Evolutionary conservation across 1,140 invertebrate species (phyloP), one percentile per base, ranked within the genome.

Genomic region (Galendromus occidentalis): DNA sequence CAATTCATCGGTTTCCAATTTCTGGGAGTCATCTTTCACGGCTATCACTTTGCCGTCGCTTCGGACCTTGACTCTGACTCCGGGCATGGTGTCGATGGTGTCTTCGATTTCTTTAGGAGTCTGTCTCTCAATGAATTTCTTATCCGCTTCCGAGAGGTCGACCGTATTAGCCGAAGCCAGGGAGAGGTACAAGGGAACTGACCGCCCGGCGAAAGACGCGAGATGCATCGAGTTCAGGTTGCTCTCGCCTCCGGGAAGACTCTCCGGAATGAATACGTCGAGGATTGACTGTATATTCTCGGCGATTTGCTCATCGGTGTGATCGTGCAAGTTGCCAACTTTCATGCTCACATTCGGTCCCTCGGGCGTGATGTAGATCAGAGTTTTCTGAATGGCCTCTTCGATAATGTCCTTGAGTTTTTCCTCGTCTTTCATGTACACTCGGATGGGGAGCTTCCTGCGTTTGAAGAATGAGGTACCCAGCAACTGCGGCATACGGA

Each of bases 161-260:
- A 59, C 51, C 12, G 14, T 18, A 22, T 59, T 59, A 14, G 51
- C 51, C 25, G 51, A 59, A 6, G 22, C 51, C 14, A 59, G 25
- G 4, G 51, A 59, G 2, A 59, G 25, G 51, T 18, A 59, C 12
- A 59, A 2, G 1, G 51, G 51, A 17, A 59, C 51, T 25, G 51
- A 59, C 25, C 33, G 25, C 17, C 51, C 51, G 14, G 33, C 51
- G 51, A 59, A 59, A 17, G 51, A 59, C 2, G 51, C 51, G 14
- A 59, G 22, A 59, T 59, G 51, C 14, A 59, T 59, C 17, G 51
- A 59, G 51, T 59, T 59, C 22, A 59, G 14, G 51, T 59, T 59
- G 51, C 25, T 14, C 22, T 59, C 51, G 25, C 51, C 51, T 29
- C 51, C 51, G 2, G 51, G 51, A 14, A 59, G 51, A 59, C 33